Base-by-base conservation (phyloP, 2,113 vertebrate genomes). In the Brachirus orientalis region DNA sequence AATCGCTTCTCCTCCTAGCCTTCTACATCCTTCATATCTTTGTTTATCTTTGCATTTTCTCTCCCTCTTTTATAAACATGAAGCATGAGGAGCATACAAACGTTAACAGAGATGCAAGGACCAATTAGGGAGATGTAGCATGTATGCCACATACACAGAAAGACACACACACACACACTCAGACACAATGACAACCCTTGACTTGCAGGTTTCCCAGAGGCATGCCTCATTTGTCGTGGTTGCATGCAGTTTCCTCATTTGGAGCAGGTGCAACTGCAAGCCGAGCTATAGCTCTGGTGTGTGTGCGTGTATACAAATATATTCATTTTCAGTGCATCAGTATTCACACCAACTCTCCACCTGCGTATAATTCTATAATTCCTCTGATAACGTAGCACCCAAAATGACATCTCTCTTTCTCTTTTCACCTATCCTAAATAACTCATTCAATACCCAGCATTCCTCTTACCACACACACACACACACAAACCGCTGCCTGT, bases 351-450 rank as follows among this genome's bases (percentile, higher is more conserved):
- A 58, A 44, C 79, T 76, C 84, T 71, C 72, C 79, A 78, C 77
- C 85, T 77, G 80, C 58, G 83, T 75, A 87, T 83, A 88, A 82
- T 84, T 85, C 84, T 72, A 87, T 83, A 75, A 86, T 80, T 82
- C 69, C 67, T 83, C 67, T 53, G 75, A 80, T 85, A 86, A 87
- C 77, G 79, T 69, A 80, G 88, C 77, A 80, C 63, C 69, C 61
- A 82, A 88, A 88, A 86, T 17, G 62, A 77, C 71, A 74, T 80
- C 72, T 75, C 72, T 61, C 45, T 67, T 71, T 86, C 78, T 75
- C 72, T 36, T 76, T 53, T 74, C 78, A 74, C 78, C 77, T 78
- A 46, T n/a, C 51, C 36, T 46, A 74, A 68, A 68, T 84, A 66
- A 78, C 63, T 52, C 73, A 19, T 52, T 55, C 54, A 35, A 50